Conservation (phyloP, 2,888 invertebrate species). For the Tetrapedia diversipes region DNA sequence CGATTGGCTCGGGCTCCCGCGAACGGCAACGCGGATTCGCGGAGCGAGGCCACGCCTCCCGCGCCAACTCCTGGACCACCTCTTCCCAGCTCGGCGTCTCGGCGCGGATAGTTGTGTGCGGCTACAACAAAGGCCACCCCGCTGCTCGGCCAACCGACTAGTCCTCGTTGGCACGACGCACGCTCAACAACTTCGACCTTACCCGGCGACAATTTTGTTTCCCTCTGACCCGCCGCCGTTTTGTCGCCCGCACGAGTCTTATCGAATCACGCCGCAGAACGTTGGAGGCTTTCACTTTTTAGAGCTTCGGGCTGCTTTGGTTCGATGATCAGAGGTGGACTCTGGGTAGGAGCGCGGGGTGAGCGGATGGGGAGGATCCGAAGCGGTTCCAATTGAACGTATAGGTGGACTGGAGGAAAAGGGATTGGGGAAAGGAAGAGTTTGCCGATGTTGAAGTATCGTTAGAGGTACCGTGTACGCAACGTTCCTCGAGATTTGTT, state of each 20-base stretch:
- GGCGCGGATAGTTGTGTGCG: conserved; percentile 68
- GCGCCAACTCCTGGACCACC: conserved; percentile 62
- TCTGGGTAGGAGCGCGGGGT: not conserved
- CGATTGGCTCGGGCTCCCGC: conserved; percentile 69
- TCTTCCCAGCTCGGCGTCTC: conserved; percentile 61
- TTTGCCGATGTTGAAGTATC: not conserved
- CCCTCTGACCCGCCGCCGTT: conserved; percentile 18
- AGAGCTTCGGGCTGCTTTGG: not conserved
- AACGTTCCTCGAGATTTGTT: not conserved
- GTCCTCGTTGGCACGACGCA: conserved; percentile 79
- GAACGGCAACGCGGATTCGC: conserved; percentile 68
- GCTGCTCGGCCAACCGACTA: conserved; percentile 72
- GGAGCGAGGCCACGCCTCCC: conserved; percentile 71
- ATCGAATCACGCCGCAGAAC: not conserved
- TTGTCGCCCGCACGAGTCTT: conserved; percentile 16
- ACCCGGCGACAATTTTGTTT: conserved; percentile 38
- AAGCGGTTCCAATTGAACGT: not conserved
- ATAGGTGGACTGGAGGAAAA: not conserved
- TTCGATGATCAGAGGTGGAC: not conserved
- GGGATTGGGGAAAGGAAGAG: not conserved
- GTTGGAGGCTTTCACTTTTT: not conserved
- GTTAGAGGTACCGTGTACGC: no score
- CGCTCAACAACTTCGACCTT: conserved; percentile 70
- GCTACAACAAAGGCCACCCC: conserved; percentile 72
- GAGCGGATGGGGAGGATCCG: not conserved